Conservation (phyloP, 1,140 invertebrate species). For the Papilio polytes region DNA sequence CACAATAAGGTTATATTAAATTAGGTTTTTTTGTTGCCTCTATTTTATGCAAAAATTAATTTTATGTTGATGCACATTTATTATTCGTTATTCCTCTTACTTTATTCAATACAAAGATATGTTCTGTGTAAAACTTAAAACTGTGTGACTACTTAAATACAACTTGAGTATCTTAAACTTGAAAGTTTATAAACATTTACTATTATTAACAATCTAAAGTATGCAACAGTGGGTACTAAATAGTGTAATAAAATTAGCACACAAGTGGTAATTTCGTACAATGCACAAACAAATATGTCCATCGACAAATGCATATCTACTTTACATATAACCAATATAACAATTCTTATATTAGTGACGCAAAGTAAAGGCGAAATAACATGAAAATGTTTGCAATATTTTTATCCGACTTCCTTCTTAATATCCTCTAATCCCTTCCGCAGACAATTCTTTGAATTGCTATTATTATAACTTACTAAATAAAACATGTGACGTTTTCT, state of each 20-base stretch:
- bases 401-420: background rate
- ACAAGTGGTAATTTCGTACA: constrained; percentile 35
- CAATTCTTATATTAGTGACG: background rate
- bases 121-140: too few species aligned
- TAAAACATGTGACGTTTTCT: too few species aligned
- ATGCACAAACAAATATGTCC: constrained; percentile 32
- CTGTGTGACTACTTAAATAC: background rate
- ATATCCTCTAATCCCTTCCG: background rate
- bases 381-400: background rate
- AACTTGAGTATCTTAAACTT: constrained; percentile 1
- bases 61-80: too few species aligned
- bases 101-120: too few species aligned
- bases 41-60: too few species aligned
- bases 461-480: too few species aligned
- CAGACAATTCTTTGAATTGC: background rate
- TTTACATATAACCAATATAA: constrained; percentile 12
- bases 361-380: constrained; percentile 16
- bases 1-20: too few species aligned
- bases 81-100: too few species aligned
- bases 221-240: constrained; percentile 30
- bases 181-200: constrained; percentile 6
- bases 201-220: constrained; percentile 28
- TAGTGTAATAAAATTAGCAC: constrained; percentile 35
- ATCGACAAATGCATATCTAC: background rate
- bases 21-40: too few species aligned